Evolutionary conservation across 2,888 invertebrate genomes (phyloP), one percentile per base, ranked within the genome.

Genomic region (Sesia apiformis): DNA sequence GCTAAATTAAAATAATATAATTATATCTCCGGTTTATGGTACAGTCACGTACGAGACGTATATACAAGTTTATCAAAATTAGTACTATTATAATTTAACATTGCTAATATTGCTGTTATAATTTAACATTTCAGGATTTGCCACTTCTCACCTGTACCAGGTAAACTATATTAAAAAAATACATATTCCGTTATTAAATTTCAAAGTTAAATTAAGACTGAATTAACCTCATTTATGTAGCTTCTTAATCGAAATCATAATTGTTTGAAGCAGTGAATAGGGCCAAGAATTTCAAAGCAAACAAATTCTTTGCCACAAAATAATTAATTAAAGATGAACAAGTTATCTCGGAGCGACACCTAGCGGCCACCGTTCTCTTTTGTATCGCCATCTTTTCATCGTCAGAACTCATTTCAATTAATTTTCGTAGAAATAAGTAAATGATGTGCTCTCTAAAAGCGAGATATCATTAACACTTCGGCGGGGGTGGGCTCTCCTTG

Each of bases 331-430:
- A 52, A 83, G 72, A 80, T 71, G 83, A 83, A 79, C 76, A 84
- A 89, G 80, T 87, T 89, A 89, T 89, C 89, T 89, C 74, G 56
- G 59, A 70, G 78, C 86, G 84, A 87, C 89, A 89, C 88, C 88
- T 89, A 85, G 76, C 82, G 84, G 78, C 82, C 71, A 77, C 76
- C 80, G 72, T 70, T 76, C 72, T 72, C 84, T 82, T 89, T 88
- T 89, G 87, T 87, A 70, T 70, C 67, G 73, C 74, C 82, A 81
- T 78, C 88, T 89, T 88, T 89, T 88, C 89, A 88, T 83, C 88
- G 82, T 78, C 81, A 81, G 80, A 88, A 86, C 88, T 89, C 89
- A 89, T 89, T 89, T 89, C 85, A 88, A 89, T 89, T 89, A 88
- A 88, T 88, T 88, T 89, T 78, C 78, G 73, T 78, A 80, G 85